Percentiles rank a stretch among this genome's conserved stretches.
Conservation (phyloP, 2,888 invertebrate genomes). For the Pseudeuparius sepicola region DNA sequence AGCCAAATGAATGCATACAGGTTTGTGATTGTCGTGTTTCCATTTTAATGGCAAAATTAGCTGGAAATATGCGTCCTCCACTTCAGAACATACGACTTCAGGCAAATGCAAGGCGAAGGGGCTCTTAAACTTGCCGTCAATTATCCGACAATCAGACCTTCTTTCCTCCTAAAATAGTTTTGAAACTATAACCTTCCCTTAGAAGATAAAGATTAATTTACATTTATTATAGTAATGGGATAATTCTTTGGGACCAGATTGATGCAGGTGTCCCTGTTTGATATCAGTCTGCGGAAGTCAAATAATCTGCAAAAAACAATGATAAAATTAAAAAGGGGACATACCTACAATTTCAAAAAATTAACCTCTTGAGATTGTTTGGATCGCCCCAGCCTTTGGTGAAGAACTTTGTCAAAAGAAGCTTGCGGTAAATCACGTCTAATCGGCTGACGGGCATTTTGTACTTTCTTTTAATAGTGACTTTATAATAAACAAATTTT, state of each 20-base stretch:
- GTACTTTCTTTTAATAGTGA: too few relatives aligned
- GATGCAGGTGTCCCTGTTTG: constrained; percentile 72
- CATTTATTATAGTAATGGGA: constrained; percentile 80
- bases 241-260: constrained; percentile 73
- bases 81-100: constrained; percentile 75
- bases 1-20: constrained; percentile 88
- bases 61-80: constrained; percentile 76
- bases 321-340: constrained; percentile 16
- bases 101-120: constrained; percentile 78
- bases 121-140: constrained; percentile 81
- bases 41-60: constrained; percentile 74
- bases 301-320: constrained; percentile 62
- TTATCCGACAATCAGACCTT: constrained; percentile 58
- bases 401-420: constrained; percentile 84
- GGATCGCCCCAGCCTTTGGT: constrained; percentile 96
- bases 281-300: constrained; percentile 79
- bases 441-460: constrained; percentile 41
- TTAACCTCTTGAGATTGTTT: constrained; percentile 70
- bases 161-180: constrained; percentile 54
- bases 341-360: too few relatives aligned
- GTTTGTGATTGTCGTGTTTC: constrained; percentile 56
- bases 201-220: constrained; percentile 42
- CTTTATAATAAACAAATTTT: too few relatives aligned
- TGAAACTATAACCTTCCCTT: neutral
- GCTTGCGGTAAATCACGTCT: constrained; percentile 74